These are phyloP conservation scores for Catonia carolina DNA, from an alignment of 2,888 invertebrate genomes.

Conservation along the genomic window DNA sequence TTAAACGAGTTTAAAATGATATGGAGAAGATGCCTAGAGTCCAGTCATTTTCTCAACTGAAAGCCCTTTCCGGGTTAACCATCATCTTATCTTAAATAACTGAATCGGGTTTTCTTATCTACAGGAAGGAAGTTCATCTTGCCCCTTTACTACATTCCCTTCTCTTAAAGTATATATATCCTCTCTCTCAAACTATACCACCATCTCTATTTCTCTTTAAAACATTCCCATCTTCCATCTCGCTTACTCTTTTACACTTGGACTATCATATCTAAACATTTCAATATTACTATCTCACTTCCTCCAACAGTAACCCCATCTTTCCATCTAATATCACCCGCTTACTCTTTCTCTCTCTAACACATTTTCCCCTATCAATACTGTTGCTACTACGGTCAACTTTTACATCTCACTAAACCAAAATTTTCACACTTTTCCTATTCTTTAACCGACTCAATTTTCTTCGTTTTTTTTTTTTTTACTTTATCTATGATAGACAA, in stretches of 20 bases:
- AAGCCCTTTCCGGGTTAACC: no score
- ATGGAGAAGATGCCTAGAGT: no score
- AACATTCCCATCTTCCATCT: slow-evolving; percentile 42
- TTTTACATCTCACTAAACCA: background rate
- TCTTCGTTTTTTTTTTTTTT: no score
- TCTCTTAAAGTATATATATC: no score
- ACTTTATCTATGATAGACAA: no score
- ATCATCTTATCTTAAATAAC: slow-evolving; percentile 2
- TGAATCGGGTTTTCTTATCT: slow-evolving; percentile 1
- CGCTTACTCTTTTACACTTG: slow-evolving; percentile 43
- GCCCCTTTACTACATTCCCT: no score
- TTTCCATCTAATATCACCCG: slow-evolving; percentile 6
- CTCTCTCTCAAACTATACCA: slow-evolving; percentile 7
- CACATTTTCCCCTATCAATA: background rate
- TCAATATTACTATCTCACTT: slow-evolving; percentile 38
- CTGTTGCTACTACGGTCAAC: background rate
- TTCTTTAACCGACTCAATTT: no score
- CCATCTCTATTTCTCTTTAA: slow-evolving; percentile 37
- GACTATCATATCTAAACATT: slow-evolving; percentile 47
- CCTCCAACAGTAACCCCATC: slow-evolving; percentile 21
- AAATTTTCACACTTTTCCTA: background rate
- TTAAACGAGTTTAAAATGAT: no score
- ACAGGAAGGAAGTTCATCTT: slow-evolving; percentile 2
- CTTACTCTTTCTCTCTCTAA: background rate
- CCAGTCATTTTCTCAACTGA: no score